Conservation (phyloP, 2,797 vertebrate genomes). For the Spinus olivaceus region DNA sequence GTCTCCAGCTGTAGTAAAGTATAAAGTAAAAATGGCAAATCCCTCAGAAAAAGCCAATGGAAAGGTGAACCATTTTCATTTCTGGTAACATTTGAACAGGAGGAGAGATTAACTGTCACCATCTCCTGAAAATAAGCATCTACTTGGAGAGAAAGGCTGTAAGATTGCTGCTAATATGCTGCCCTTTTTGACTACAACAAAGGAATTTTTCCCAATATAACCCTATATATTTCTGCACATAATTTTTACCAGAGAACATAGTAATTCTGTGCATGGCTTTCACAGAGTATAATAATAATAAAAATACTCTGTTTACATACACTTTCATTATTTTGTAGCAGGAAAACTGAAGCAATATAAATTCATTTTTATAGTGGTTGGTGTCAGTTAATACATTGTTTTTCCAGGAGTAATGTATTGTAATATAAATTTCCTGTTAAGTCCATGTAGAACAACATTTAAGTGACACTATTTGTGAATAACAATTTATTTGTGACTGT, state of each 20-base stretch:
- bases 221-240: not conserved
- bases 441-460: not conserved
- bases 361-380: constrained; percentile 31
- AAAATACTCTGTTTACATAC: constrained; percentile 27
- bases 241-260: not conserved
- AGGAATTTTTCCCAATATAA: not conserved
- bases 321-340: constrained; percentile 27
- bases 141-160: not conserved
- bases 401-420: not conserved
- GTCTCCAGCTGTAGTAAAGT: not conserved
- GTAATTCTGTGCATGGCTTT: not conserved
- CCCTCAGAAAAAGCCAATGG: not conserved
- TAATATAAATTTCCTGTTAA: constrained; percentile 14
- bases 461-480: not conserved
- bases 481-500: constrained; percentile 16
- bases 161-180: not conserved
- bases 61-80: not conserved
- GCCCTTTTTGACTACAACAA: not conserved
- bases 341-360: constrained; percentile 33
- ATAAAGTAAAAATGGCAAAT: not conserved
- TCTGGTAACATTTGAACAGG: not conserved
- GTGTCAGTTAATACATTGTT: constrained; percentile 37
- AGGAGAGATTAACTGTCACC: not conserved
- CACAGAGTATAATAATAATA: not conserved
- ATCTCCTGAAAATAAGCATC: not conserved